phyloP scores from a whole-genome alignment of 1,140 invertebrate species.

The Xylocopa sonorina region DNA sequence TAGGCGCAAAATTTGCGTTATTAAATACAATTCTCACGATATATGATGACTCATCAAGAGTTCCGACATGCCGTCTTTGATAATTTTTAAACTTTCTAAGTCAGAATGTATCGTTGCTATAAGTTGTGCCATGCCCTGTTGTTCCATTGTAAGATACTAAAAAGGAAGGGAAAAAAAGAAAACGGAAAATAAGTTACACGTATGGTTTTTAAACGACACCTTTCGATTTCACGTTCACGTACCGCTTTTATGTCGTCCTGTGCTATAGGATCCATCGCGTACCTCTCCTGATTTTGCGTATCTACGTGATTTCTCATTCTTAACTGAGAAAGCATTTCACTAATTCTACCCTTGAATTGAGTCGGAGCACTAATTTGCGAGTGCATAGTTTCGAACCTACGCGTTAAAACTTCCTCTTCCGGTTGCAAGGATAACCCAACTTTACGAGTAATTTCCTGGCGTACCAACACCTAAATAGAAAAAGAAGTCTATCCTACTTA shows the following conservation, averaged over 20 bases:
- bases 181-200: neutral
- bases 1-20: constrained; percentile 37
- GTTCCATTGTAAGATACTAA: constrained; percentile 91
- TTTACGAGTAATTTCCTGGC: constrained; percentile 93
- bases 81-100: constrained; percentile 89
- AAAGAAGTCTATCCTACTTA: too few species aligned
- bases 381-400: constrained; percentile 92
- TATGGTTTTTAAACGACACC: neutral
- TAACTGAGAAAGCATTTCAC: constrained; percentile 94
- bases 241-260: constrained; percentile 86
- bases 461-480: constrained; percentile 94
- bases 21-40: constrained; percentile 62
- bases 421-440: constrained; percentile 92
- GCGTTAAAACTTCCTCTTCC: constrained; percentile 93
- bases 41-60: constrained; percentile 72
- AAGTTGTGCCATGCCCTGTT: constrained; percentile 91
- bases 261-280: constrained; percentile 85
- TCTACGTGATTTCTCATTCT: constrained; percentile 88
- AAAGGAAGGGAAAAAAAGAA: constrained; percentile 5
- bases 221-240: constrained; percentile 47
- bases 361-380: constrained; percentile 94
- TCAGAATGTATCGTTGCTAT: constrained; percentile 91
- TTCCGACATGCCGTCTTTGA: constrained; percentile 88
- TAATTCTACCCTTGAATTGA: constrained; percentile 95
- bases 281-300: constrained; percentile 80